Percentiles rank a stretch among this genome's conserved stretches.
Conservation (phyloP, 2,113 vertebrate genomes). For the Stigmatopora nigra region DNA sequence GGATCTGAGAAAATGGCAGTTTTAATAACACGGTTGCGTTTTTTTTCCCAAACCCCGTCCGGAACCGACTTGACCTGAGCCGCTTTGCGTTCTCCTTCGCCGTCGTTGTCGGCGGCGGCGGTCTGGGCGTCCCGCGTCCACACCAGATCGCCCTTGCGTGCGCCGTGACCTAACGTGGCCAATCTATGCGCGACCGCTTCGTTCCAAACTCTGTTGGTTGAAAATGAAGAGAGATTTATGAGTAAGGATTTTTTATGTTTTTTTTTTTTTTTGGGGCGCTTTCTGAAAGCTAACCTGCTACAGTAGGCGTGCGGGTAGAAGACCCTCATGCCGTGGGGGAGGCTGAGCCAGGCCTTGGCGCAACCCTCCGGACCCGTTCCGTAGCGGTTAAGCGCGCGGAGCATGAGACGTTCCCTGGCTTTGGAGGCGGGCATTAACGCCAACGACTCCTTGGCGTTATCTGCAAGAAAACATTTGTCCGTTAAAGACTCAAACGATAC, state of each 20-base stretch:
- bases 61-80: conserved; percentile 40
- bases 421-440: conserved; percentile 81
- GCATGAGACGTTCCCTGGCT: conserved; percentile 80
- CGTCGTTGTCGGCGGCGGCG: background rate
- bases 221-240: background rate
- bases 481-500: too few species aligned
- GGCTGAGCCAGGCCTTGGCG: conserved; percentile 79
- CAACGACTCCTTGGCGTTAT: conserved; percentile 82
- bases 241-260: background rate
- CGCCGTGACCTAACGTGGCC: conserved; percentile 68
- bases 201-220: conserved; percentile 79
- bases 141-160: conserved; percentile 82
- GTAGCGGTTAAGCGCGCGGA: conserved; percentile 85
- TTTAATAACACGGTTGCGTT: too few species aligned
- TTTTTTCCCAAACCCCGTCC: too few species aligned
- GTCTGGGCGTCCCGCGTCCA: conserved; percentile 34
- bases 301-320: conserved; percentile 92
- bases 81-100: conserved; percentile 15
- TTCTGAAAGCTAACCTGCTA: conserved; percentile 64
- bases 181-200: conserved; percentile 79
- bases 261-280: background rate
- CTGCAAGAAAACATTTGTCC: conserved; percentile 50
- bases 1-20: conserved; percentile 49
- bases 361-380: conserved; percentile 77
- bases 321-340: conserved; percentile 84